Conservation (phyloP, 2,113 vertebrate species). For the Etheostoma spectabile region DNA sequence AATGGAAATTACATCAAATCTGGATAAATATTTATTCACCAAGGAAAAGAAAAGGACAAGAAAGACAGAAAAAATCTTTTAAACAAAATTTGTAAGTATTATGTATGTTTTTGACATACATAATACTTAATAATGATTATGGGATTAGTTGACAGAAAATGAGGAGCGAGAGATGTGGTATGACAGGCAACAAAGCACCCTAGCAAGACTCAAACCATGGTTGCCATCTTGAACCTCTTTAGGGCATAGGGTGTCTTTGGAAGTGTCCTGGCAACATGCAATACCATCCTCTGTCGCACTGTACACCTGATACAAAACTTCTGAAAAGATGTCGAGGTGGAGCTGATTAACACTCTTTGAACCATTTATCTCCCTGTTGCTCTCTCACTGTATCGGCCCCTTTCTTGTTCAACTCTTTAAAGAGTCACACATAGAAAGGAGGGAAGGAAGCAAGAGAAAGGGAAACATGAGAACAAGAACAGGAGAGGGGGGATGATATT, state of each 20-base stretch:
- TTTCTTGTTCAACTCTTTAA: slow-evolving; percentile 4
- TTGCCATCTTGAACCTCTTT: not conserved
- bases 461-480: slow-evolving; percentile 25
- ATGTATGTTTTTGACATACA: not conserved
- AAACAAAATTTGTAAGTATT: not conserved
- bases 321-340: slow-evolving; percentile 40
- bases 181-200: not conserved
- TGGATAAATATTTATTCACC: not conserved
- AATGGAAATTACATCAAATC: not conserved
- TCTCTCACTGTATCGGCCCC: slow-evolving; percentile 8
- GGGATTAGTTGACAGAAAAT: not conserved
- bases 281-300: slow-evolving; percentile 31
- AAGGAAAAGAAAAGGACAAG: not conserved
- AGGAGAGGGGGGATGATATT: slow-evolving; percentile 27
- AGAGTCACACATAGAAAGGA: slow-evolving; percentile 28
- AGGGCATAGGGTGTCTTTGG: not conserved
- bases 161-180: too few species aligned
- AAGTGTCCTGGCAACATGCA: not conserved
- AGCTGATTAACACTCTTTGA: slow-evolving; percentile 35
- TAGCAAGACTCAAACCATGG: not conserved
- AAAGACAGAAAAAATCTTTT: not conserved
- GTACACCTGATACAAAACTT: slow-evolving; percentile 33
- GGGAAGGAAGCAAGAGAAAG: slow-evolving; percentile 2
- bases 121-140: too few species aligned
- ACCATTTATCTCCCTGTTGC: slow-evolving; percentile 22